phyloP scores from a whole-genome alignment of 2,113 vertebrate species.

The Bufo gargarizans region DNA sequence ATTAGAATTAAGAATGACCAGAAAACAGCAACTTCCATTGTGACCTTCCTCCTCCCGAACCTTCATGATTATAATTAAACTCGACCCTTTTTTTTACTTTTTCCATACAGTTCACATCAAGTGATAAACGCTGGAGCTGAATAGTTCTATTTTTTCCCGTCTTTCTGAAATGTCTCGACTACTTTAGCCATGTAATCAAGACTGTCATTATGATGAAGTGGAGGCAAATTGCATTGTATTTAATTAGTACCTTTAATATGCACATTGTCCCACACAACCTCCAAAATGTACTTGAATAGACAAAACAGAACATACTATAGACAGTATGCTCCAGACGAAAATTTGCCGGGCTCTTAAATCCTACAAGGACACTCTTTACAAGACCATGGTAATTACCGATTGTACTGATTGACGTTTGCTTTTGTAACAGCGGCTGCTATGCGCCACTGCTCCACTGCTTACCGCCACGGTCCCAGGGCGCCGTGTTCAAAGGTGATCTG shows the following conservation, averaged over 20 bases:
- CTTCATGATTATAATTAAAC: constrained; percentile 21
- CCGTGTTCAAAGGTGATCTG: too few relatives aligned
- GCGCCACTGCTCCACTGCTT: too few relatives aligned
- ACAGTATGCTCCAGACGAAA: constrained; percentile 27
- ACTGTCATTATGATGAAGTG: constrained; percentile 59
- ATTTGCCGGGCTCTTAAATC: constrained; percentile 19
- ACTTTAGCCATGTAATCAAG: constrained; percentile 54
- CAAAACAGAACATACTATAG: constrained; percentile 36
- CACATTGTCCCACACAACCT: constrained; percentile 54
- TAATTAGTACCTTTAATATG: constrained; percentile 52
- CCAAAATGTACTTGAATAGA: constrained; percentile 58
- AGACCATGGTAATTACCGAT: constrained; percentile 17
- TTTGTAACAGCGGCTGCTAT: too few relatives aligned
- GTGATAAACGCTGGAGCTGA: constrained; percentile 20
- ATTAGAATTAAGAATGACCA: neutral
- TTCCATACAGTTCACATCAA: constrained; percentile 10
- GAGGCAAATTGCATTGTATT: constrained; percentile 44
- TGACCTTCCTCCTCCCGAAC: constrained; percentile 2
- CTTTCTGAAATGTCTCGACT: constrained; percentile 21
- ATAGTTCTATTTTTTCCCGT: constrained; percentile 15
- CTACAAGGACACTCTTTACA: constrained; percentile 8
- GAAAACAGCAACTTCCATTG: neutral
- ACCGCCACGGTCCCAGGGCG: too few relatives aligned
- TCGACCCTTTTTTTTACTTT: constrained; percentile 22
- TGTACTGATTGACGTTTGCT: neutral